Conservation (phyloP, 2,113 vertebrate species). For the Callipepla squamata region DNA sequence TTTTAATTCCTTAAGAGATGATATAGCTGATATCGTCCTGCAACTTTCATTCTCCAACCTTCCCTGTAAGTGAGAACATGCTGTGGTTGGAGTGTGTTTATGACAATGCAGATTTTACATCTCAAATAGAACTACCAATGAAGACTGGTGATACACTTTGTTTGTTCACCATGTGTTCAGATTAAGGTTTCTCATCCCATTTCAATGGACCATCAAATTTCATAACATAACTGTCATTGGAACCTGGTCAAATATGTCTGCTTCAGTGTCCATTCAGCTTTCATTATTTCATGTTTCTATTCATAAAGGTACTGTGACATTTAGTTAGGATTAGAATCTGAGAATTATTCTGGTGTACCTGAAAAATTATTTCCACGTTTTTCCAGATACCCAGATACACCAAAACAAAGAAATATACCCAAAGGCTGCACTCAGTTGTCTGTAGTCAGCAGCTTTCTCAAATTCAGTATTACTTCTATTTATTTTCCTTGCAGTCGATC, state of each 20-base stretch:
- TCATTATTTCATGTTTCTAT: neutral
- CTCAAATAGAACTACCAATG: neutral
- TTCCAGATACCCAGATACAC: neutral
- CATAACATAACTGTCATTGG: neutral
- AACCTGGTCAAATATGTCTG: neutral
- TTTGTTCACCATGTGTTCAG: neutral
- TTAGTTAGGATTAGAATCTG: neutral
- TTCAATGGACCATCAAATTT: neutral
- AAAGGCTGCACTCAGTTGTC: constrained; percentile 17
- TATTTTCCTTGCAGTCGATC: constrained; percentile 48
- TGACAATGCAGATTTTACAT: neutral
- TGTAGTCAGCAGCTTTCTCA: constrained; percentile 59
- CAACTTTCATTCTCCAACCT: neutral
- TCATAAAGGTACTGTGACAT: neutral
- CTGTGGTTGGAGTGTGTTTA: neutral
- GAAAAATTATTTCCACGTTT: neutral
- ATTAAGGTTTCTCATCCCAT: neutral
- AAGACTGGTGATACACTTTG: neutral
- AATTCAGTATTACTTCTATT: constrained; percentile 49
- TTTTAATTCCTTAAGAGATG: neutral
- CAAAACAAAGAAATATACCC: constrained; percentile 35
- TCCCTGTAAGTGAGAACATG: neutral
- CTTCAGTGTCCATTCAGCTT: neutral
- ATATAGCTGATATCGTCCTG: neutral
- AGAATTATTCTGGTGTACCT: neutral